Evolutionary conservation across 1,140 invertebrate species (phyloP), one percentile per base, ranked within the genome.

Genomic region (Lepidurus packardi): DNA sequence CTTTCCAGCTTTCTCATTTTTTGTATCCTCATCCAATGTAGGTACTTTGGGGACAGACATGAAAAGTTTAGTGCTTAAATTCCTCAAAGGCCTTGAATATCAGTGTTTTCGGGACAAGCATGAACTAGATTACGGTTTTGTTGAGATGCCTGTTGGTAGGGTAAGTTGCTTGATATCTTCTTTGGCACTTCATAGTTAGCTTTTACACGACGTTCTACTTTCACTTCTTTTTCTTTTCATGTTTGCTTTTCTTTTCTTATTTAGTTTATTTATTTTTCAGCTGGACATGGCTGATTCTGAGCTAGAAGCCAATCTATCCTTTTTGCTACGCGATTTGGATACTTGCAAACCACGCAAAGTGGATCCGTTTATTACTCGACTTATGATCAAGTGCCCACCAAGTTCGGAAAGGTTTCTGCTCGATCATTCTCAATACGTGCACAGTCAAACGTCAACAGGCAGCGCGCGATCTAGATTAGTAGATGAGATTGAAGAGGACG

Each of bases 301-400:
- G 53, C 85, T 94, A 73, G 90, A 91, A 82, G 90, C 90, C 80
- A 95, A 95, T 83, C 88, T 94, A 81, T 82, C 82, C 73, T 83
- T 85, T 0, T 79, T 93, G 75, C 78, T 94, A 24, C 85, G 88
- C 79, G 89, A 92, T 84, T 81, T 93, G 74, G 84, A 91, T 80
- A 81, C 80, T 2, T 85, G 85, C 73, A 87, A 88, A 80, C 91
- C 91, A 10, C 91, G 89, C 82, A 85, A 89, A 73, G 85, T 88
- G 77, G 90, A 89, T 9, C 81, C 85, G 34, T 93, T 93, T 82
- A 90, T 94, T 76, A 89, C 87, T 21, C 89, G 88, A 86, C 81
- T 87, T 86, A 81, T 81, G 85, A 13, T 83, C 87, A 82, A 82
- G 53, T 89, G 88, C 82, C 85, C 87, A 5, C 89, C 89, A 41